Percentiles rank a stretch among this genome's conserved stretches.
Conservation (phyloP, 2,113 vertebrate species). For the Cryptomyrus ogoouensis region DNA sequence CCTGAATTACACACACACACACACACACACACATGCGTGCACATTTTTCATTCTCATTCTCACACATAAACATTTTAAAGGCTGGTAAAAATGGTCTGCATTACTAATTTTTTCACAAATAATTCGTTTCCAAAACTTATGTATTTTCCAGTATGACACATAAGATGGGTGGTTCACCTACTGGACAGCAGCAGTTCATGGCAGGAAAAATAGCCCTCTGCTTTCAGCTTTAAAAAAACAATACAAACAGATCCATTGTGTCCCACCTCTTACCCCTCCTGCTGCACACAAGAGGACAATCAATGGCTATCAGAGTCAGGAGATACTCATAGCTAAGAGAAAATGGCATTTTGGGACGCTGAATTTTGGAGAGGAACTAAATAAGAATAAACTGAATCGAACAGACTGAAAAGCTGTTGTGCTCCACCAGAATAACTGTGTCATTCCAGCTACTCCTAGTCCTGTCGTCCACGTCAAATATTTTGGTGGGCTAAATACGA, state of each 20-base stretch:
- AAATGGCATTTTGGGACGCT: neutral
- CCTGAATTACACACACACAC: neutral
- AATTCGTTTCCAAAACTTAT: neutral
- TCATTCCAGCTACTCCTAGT: neutral
- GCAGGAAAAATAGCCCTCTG: neutral
- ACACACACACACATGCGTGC: neutral
- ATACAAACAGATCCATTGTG: neutral
- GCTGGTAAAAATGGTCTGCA: neutral
- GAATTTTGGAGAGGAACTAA: neutral
- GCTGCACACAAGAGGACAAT: neutral
- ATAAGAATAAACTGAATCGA: neutral
- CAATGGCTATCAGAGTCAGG: neutral
- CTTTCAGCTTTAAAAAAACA: neutral
- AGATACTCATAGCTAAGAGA: neutral
- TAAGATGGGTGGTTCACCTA: neutral
- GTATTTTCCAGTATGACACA: neutral
- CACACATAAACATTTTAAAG: neutral
- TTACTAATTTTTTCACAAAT: neutral
- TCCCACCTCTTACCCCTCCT: neutral
- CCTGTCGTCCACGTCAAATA: neutral
- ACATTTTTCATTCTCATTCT: neutral
- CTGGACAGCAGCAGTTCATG: neutral
- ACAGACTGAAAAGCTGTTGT: neutral
- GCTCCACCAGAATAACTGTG: neutral
- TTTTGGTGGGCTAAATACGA: neutral